Percentiles rank a stretch among this genome's conserved stretches.
Conservation (phyloP, 2,797 vertebrate genomes). For the Thunnus albacares region DNA sequence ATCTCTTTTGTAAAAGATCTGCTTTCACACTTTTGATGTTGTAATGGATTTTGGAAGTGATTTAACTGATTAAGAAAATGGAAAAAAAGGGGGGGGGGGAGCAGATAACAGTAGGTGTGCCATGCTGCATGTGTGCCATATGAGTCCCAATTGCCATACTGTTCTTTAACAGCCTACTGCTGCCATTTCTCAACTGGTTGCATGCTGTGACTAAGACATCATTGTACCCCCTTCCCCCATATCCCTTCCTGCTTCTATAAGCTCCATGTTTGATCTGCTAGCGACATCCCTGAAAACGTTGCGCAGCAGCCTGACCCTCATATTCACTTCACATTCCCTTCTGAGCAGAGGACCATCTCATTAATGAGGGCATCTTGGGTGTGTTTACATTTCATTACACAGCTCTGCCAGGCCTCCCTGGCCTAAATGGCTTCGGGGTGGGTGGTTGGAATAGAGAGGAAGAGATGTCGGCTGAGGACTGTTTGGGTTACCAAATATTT, state of each 20-base stretch:
- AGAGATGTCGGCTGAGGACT: neutral
- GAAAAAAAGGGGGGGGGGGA: neutral
- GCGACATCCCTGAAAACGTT: constrained; percentile 45
- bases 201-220: constrained; percentile 38
- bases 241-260: constrained; percentile 22
- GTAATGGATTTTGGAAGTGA: neutral
- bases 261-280: constrained; percentile 33
- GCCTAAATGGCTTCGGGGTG: constrained; percentile 24
- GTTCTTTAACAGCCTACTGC: constrained; percentile 11
- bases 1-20: neutral
- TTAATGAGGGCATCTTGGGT: constrained; percentile 65
- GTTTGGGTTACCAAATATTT: constrained; percentile 32
- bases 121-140: constrained; percentile 1
- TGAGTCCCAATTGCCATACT: neutral
- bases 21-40: neutral
- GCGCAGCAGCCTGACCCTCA: constrained; percentile 49
- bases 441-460: neutral
- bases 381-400: constrained; percentile 78
- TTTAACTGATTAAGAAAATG: neutral
- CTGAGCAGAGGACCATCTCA: constrained; percentile 57
- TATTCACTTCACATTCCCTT: constrained; percentile 52
- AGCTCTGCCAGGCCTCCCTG: constrained; percentile 30
- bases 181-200: constrained; percentile 12
- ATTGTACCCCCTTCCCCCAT: neutral
- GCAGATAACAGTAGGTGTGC: neutral